A percentile compares a stretch with the other conserved stretches of the same genome.
phyloP scores from a whole-genome alignment of 2,113 vertebrate species.

The Corythaeola cristata region DNA sequence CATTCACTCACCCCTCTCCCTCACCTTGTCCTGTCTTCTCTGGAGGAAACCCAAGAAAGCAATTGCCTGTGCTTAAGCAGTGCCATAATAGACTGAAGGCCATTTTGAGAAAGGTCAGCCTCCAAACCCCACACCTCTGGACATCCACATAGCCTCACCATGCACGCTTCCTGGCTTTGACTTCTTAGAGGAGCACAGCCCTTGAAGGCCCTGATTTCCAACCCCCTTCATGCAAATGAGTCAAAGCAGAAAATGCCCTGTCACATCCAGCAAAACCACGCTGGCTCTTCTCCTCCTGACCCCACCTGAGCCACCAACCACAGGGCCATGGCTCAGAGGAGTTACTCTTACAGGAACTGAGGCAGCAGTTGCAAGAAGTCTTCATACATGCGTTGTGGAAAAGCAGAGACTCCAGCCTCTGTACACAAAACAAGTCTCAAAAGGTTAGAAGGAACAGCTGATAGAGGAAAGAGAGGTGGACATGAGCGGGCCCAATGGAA shows the following conservation, averaged over 20 bases:
- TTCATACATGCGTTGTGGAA: neutral
- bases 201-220: neutral
- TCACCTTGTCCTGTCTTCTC: neutral
- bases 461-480: neutral
- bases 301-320: neutral
- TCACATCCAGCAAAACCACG: neutral
- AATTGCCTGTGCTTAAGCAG: neutral
- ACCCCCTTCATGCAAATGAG: neutral
- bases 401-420: neutral
- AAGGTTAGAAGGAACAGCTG: neutral
- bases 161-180: neutral
- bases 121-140: neutral
- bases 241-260: neutral
- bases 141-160: rapidly evolving
- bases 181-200: neutral
- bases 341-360: neutral
- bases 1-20: neutral
- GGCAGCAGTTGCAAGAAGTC: neutral
- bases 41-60: neutral
- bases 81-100: neutral
- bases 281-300: neutral
- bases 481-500: neutral
- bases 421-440: neutral
- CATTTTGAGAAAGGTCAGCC: neutral
- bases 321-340: neutral